These are phyloP conservation scores for Ovis aries DNA, from an alignment of 2,113 vertebrate species.

Conservation along the genomic window ARS-UI_Ramb_v3.0 NC_056056.1:20649001-20649500, in stretches of 20 bases:
- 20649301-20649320: background rate
- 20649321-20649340: background rate
- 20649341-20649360: background rate
- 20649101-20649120: background rate
- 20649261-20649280: background rate
- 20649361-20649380: background rate
- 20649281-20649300: rapidly evolving
- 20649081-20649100: background rate
- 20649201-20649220: no score
- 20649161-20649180: no score
- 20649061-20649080: background rate
- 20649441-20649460: background rate
- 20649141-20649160: background rate
- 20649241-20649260: background rate
- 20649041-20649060: background rate
- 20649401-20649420: background rate
- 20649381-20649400: background rate
- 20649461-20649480: background rate
- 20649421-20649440: background rate
- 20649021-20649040: background rate
- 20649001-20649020: background rate
- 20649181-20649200: background rate
- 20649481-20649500: background rate
- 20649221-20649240: background rate
- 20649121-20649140: background rate